Evolutionary conservation across 2,888 invertebrate species (phyloP), one percentile per base, ranked within the genome.

Genomic region (Liopterus haemorrhoidalis): DNA sequence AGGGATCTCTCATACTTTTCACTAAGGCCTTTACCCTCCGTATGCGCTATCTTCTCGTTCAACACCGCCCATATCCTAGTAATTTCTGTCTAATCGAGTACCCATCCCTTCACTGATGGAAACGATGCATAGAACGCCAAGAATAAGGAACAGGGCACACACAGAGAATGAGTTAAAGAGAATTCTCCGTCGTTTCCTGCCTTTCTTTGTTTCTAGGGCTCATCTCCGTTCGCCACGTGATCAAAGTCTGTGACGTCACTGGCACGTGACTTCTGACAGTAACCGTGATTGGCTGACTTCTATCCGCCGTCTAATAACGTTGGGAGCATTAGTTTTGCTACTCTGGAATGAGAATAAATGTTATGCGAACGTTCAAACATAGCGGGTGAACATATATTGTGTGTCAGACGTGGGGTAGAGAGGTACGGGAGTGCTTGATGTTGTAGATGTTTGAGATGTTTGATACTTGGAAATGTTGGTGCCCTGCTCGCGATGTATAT

Each of bases 141-240:
- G 20, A 11, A 18, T 18, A 32, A 30, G 21, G 30, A 38, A 38
- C 25, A 39, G 30, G 30, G 30, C n/a, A n/a, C n/a, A n/a, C n/a
- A n/a, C n/a, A n/a, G n/a, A 50, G 53, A 55, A 46, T 45, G 51
- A 58, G 57, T 59, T 60, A 58, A 55, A 51, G 54, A 52, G 52
- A 54, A 25, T n/a, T n/a, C 41, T 39, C 11, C 28, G 22, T 19
- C 50, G 51, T 48, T 49, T 49, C 46, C 42, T 53, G 52, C 53
- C 55, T 53, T 53, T 55, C 51, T 50, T 53, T 53, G 50, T 53
- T 53, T 50, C 53, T 46, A 48, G n/a, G 35, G 41, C 53, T 50
- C 53, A 56, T 57, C 54, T 54, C 53, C 53, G 49, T 48, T 49
- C 50, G 48, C 48, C 55, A 55, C 55, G 57, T 55, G 57, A 57